Conservation (phyloP, 2,113 vertebrate genomes). For the Apistogramma diplotaenia region DNA sequence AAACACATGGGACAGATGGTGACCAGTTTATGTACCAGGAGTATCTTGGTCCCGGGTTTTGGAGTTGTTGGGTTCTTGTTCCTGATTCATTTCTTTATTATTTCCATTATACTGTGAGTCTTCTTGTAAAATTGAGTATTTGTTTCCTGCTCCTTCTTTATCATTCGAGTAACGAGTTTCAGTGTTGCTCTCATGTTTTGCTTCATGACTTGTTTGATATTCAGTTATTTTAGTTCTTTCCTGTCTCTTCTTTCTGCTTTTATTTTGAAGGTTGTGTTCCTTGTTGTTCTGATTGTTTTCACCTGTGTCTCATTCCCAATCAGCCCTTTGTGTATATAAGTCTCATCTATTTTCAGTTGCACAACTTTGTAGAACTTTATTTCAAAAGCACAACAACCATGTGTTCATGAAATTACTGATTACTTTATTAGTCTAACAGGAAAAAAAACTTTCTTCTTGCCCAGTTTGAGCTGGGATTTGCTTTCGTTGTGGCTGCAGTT, state of each 20-base stretch:
- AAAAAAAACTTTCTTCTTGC: background rate
- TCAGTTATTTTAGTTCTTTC: background rate
- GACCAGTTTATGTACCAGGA: background rate
- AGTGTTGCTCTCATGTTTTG: background rate
- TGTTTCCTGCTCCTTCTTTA: background rate
- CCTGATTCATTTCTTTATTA: background rate
- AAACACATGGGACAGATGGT: background rate
- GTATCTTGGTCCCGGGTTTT: background rate
- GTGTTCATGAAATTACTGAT: background rate
- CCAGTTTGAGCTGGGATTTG: fast-evolving
- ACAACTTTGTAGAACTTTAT: background rate
- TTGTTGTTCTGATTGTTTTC: background rate
- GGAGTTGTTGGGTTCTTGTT: background rate
- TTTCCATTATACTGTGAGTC: background rate
- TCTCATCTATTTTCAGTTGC: too few species aligned
- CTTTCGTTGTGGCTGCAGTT: background rate
- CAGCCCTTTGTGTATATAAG: background rate
- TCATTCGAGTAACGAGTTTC: background rate
- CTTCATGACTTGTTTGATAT: background rate
- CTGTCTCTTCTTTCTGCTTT: background rate
- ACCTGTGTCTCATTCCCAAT: background rate
- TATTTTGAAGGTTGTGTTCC: background rate
- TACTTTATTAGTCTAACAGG: background rate
- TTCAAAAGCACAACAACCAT: background rate
- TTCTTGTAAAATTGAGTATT: too few species aligned